phyloP scores from a whole-genome alignment of 1,140 invertebrate species.

The Notospermus geniculatus region DNA sequence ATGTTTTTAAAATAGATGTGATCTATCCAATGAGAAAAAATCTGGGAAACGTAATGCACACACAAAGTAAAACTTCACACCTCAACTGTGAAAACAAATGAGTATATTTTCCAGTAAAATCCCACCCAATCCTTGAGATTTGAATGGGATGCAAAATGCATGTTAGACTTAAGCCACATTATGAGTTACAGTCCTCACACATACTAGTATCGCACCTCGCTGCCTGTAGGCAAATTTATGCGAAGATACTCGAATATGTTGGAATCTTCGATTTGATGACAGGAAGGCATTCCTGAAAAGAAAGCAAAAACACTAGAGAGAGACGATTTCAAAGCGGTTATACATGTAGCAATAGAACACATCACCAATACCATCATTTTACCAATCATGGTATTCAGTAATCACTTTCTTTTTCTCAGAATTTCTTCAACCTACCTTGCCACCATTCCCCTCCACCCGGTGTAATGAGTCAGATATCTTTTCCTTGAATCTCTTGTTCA shows the following conservation, averaged over 20 bases:
- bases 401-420: background rate
- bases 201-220: no score
- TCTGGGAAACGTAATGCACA: no score
- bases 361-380: background rate
- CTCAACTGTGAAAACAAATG: no score
- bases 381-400: background rate
- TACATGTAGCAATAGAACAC: background rate
- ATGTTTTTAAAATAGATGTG: no score
- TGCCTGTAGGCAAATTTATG: no score
- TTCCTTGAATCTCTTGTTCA: constrained; percentile 49
- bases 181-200: no score
- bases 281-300: constrained; percentile 40
- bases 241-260: constrained; percentile 47
- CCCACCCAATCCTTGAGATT: no score
- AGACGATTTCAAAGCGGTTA: background rate
- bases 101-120: no score
- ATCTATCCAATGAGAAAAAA: no score
- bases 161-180: no score
- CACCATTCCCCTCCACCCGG: constrained; percentile 50
- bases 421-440: constrained; percentile 34
- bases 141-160: no score
- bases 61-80: no score
- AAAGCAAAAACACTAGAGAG: constrained; percentile 12
- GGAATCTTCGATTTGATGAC: constrained; percentile 49
- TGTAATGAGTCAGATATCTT: constrained; percentile 48